phyloP scores from a whole-genome alignment of 2,113 vertebrate genomes.

The Etheostoma cragini region DNA sequence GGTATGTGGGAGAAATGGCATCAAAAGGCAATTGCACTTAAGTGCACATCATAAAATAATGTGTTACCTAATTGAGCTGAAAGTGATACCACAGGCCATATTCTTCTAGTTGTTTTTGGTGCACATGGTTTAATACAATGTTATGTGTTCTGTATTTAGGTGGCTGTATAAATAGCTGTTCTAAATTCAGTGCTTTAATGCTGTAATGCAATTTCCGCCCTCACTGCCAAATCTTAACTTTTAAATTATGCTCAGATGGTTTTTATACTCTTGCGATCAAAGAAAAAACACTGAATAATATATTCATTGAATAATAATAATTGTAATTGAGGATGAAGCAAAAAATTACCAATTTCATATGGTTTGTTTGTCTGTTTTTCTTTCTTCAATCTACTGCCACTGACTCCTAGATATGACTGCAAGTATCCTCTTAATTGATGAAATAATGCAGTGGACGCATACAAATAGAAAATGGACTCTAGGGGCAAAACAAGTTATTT shows the following conservation, averaged over 20 bases:
- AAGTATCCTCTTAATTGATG: neutral
- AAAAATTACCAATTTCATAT: neutral
- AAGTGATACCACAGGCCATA: neutral
- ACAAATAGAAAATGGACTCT: neutral
- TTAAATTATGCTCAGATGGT: no score
- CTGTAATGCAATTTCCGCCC: neutral
- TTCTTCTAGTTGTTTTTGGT: neutral
- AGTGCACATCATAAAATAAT: neutral
- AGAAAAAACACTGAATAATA: neutral
- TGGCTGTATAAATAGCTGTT: neutral
- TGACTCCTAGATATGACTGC: neutral
- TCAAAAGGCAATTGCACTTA: slow-evolving; percentile 8
- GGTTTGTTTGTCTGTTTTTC: neutral
- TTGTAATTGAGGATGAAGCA: neutral
- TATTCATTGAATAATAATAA: neutral
- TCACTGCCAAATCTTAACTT: neutral
- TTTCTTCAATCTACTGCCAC: neutral
- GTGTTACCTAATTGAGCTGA: neutral
- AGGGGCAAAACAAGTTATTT: neutral
- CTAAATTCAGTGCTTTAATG: neutral
- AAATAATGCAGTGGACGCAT: neutral
- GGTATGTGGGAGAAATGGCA: slow-evolving; percentile 64
- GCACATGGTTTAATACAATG: neutral
- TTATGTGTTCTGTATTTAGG: neutral
- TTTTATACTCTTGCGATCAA: neutral